Percentiles rank a stretch among this genome's conserved stretches.
Conservation (phyloP, 2,797 vertebrate genomes). For the Dicrostonyx torquatus region DNA sequence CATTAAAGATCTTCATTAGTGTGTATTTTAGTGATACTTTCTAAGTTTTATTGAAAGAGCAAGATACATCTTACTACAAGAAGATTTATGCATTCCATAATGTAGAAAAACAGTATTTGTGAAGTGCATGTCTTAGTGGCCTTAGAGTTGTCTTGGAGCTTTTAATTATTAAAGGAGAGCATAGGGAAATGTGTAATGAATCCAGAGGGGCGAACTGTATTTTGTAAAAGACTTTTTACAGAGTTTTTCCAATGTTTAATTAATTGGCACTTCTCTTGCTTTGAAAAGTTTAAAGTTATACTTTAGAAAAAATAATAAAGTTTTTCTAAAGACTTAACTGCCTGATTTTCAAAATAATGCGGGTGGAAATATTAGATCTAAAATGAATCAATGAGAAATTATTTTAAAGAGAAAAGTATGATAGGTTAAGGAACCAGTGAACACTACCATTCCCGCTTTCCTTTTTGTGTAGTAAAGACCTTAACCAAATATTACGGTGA, state of each 20-base stretch:
- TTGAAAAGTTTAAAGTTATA: constrained; percentile 31
- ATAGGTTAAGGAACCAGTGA: background rate
- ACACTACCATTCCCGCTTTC: background rate
- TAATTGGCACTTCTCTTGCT: background rate
- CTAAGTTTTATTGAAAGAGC: constrained; percentile 28
- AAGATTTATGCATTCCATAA: constrained; percentile 19
- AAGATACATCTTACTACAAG: background rate
- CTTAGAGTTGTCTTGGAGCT: constrained; percentile 3
- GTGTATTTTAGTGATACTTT: background rate
- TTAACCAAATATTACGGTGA: background rate
- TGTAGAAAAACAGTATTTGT: constrained; percentile 3
- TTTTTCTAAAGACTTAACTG: background rate
- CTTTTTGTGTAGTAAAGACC: background rate
- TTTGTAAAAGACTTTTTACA: background rate
- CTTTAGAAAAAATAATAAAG: too few relatives aligned
- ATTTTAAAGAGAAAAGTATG: background rate
- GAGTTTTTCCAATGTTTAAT: constrained; percentile 22
- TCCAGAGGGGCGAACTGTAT: background rate
- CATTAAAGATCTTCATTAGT: background rate
- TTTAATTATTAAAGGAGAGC: constrained; percentile 18
- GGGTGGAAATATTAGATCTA: background rate
- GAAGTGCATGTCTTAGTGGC: background rate
- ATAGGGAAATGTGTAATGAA: background rate
- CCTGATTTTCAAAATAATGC: constrained; percentile 43
- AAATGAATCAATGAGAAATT: background rate